Evolutionary conservation across 2,113 vertebrate species (phyloP), one percentile per base, ranked within the genome.

Genomic region (Mormoops blainvillei): DNA sequence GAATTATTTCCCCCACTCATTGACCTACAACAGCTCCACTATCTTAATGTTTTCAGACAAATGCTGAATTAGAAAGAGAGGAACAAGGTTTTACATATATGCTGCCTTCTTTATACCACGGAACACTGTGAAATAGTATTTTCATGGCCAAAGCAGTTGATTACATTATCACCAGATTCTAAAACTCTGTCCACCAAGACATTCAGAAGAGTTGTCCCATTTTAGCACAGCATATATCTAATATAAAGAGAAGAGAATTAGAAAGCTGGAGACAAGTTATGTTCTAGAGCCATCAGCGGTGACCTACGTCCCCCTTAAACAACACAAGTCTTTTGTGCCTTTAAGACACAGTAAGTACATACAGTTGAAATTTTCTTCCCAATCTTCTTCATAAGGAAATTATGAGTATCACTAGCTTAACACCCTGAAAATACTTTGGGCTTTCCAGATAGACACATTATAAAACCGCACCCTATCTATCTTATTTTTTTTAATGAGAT

Each of bases 21-120:
- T 91, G 61, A 80, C 80, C 88, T 97, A 82, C 26, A 74, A n/a
- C 50, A 87, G 50, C 22, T 91, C 76, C 54, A 56, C 56, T 91
- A 3, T 68, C 93, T 95, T 95, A 94, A 85, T 65, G 31, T 76
- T 97, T 97, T 89, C 41, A 92, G 77, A 89, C 94, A 97, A 94
- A 95, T 4, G 52, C 38, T 93, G 15, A 95, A 87, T 82, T 84
- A 52, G 65, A 63, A 78, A 84, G 43, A 91, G 80, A 77, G 10
- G 48, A 22, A 88, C 14, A 52, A 38, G 36, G 41, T 65, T 86
- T 52, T 70, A 77, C 33, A 63, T 48, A 85, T 74, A 92, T 65
- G 18, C 24, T 71, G 6, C n/a, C 45, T 74, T 76, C 78, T 98
- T 94, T 91, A 91, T 87, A 61, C 16, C 87, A 33, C 14, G 45